Conservation (phyloP, 2,113 vertebrate species). For the Scopus umbretta region DNA sequence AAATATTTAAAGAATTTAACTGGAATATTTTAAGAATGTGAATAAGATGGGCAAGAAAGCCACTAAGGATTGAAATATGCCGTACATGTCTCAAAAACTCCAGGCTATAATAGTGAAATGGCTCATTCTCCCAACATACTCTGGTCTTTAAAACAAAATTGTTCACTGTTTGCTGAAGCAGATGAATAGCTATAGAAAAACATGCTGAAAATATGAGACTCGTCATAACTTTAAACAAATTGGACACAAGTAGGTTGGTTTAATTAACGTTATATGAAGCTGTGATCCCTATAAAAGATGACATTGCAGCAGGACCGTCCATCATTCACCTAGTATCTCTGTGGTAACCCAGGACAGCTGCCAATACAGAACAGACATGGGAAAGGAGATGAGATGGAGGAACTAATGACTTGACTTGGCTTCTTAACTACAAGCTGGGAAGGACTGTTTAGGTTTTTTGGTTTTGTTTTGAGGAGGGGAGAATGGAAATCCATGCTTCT, state of each 20-base stretch:
- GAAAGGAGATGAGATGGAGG: not conserved
- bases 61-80: not conserved
- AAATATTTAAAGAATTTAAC: conserved; percentile 3
- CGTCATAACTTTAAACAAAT: not conserved
- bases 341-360: not conserved
- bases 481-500: not conserved
- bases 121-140: not conserved
- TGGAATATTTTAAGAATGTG: not conserved
- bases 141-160: not conserved
- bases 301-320: not conserved
- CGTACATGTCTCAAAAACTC: not conserved
- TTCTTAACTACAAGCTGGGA: not conserved
- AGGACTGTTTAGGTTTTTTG: not conserved
- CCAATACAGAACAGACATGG: not conserved
- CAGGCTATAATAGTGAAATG: not conserved
- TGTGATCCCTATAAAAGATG: not conserved
- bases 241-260: not conserved
- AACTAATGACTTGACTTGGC: not conserved
- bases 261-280: not conserved
- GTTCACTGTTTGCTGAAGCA: not conserved
- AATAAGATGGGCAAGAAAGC: not conserved
- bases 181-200: not conserved
- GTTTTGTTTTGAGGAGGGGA: not conserved
- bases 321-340: not conserved
- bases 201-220: not conserved